Percentiles rank a stretch among this genome's conserved stretches.
Conservation (phyloP, 1,140 invertebrate species). For the Drosophila sturtevanti region DNA sequence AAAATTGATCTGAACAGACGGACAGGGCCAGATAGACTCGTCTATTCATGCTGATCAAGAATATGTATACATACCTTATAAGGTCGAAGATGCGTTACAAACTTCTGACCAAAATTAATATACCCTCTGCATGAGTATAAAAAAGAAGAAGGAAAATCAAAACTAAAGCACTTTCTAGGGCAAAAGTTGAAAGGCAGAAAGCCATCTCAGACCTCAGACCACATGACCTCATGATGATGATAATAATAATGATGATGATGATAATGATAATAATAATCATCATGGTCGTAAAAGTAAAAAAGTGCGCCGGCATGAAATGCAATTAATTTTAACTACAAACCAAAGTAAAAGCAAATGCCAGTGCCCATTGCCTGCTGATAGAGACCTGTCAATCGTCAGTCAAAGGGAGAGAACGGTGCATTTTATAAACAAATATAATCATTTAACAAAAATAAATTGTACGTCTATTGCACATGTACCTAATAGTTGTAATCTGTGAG, state of each 20-base stretch:
- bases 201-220: slow-evolving; percentile 19
- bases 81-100: too few relatives aligned
- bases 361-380: slow-evolving; percentile 32
- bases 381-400: slow-evolving; percentile 44
- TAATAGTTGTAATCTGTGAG: neutral
- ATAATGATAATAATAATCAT: slow-evolving; percentile 12
- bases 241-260: slow-evolving; percentile 15
- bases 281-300: slow-evolving; percentile 47
- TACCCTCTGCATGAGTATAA: too few relatives aligned
- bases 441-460: slow-evolving; percentile 54
- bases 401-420: slow-evolving; percentile 4
- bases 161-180: slow-evolving; percentile 76
- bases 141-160: slow-evolving; percentile 31
- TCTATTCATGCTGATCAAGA: too few relatives aligned
- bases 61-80: too few relatives aligned
- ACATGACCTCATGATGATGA: slow-evolving; percentile 17
- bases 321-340: slow-evolving; percentile 53
- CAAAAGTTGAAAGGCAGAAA: slow-evolving; percentile 71
- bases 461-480: neutral
- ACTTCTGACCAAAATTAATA: too few relatives aligned
- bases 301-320: slow-evolving; percentile 57
- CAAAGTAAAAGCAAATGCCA: slow-evolving; percentile 53
- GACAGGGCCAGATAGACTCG: too few relatives aligned
- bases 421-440: slow-evolving; percentile 12
- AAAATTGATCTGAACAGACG: too few relatives aligned